A percentile compares a stretch with the other conserved stretches of the same genome.
Conservation (phyloP, 2,113 vertebrate genomes). For the Ameiurus melas region DNA sequence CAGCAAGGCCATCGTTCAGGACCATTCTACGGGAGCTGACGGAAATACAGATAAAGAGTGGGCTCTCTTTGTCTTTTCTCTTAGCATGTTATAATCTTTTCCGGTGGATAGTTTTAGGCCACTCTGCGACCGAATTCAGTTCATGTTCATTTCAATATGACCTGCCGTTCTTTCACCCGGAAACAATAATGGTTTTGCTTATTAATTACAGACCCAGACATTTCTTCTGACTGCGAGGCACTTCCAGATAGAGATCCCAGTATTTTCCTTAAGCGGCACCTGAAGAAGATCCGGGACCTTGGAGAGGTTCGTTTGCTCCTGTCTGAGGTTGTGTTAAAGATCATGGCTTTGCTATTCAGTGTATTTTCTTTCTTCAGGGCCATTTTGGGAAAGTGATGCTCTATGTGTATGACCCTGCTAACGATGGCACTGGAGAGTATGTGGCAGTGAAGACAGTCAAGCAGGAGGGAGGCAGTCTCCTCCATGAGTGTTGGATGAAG, state of each 20-base stretch:
- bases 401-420: conserved; percentile 85
- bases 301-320: conserved; percentile 78
- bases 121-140: not conserved
- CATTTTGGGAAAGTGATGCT: conserved; percentile 92
- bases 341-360: not conserved
- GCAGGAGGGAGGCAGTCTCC: conserved; percentile 76
- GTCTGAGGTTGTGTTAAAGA: not conserved
- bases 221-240: conserved; percentile 71
- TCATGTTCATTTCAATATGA: not conserved
- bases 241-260: conserved; percentile 72
- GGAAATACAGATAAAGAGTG: conserved; percentile 80
- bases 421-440: conserved; percentile 86
- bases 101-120: not conserved
- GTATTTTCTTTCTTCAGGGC: conserved; percentile 71
- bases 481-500: conserved; percentile 78
- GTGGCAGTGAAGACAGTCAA: conserved; percentile 92
- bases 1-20: conserved; percentile 82
- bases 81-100: not conserved
- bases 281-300: conserved; percentile 84
- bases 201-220: conserved; percentile 74
- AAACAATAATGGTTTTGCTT: not conserved
- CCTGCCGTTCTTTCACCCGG: not conserved
- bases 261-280: conserved; percentile 86
- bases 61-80: conserved; percentile 40
- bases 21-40: conserved; percentile 86